Percentiles rank a stretch among this genome's conserved stretches.
phyloP scores from a whole-genome alignment of 2,797 vertebrate species.

The Tapirus indicus region DNA sequence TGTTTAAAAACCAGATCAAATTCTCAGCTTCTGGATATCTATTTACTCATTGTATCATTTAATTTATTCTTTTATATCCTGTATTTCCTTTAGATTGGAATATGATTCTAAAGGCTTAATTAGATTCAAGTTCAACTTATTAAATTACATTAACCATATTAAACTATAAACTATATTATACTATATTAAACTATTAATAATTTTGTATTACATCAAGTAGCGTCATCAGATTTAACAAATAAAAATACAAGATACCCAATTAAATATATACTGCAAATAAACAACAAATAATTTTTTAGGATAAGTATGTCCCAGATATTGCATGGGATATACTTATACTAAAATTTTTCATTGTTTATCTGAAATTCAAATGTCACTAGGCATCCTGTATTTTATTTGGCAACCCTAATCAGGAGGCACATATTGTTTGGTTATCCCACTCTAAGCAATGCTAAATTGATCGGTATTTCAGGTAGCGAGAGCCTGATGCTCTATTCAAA shows the following conservation, averaged over 20 bases:
- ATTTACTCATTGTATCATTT: background rate
- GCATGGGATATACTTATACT: background rate
- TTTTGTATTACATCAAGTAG: background rate
- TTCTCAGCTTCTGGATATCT: background rate
- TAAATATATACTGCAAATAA: conserved; percentile 41
- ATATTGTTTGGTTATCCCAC: background rate
- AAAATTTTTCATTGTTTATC: background rate
- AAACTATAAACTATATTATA: background rate
- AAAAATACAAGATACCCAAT: background rate
- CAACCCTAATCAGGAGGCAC: background rate
- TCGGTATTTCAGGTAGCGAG: background rate
- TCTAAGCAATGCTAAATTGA: background rate
- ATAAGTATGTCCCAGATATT: background rate
- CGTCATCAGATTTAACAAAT: background rate
- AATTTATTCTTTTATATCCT: background rate
- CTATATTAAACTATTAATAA: background rate
- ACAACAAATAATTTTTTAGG: background rate
- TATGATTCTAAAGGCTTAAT: background rate
- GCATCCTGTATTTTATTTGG: background rate
- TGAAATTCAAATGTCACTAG: background rate
- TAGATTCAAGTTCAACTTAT: background rate
- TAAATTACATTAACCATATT: background rate
- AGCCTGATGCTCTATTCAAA: background rate
- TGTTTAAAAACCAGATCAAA: background rate
- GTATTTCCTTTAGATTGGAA: background rate